A percentile compares a stretch with the other conserved stretches of the same genome.
These are phyloP conservation scores for Hyles vespertilio DNA, from an alignment of 1,140 invertebrate species.

Conservation along the genomic window DNA sequence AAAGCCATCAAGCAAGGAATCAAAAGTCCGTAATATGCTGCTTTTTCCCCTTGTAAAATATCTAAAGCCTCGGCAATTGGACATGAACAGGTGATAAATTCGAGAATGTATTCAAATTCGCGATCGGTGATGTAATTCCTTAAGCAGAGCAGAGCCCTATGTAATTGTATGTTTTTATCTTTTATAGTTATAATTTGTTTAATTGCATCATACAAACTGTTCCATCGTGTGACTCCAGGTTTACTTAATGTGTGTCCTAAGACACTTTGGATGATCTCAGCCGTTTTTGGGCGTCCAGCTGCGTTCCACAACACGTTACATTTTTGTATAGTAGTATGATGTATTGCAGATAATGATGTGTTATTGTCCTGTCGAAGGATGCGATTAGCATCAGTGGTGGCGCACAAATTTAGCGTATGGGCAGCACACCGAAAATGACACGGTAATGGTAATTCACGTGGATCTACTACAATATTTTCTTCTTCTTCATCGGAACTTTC, in stretches of 20 bases:
- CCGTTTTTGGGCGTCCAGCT: background rate
- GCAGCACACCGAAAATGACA: constrained; percentile 19
- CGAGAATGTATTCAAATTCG: too few relatives aligned
- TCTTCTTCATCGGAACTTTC: too few relatives aligned
- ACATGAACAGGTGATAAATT: too few relatives aligned
- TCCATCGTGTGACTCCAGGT: background rate
- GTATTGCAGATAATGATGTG: constrained; percentile 12
- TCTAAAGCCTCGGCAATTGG: too few relatives aligned
- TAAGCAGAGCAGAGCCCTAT: constrained; percentile 14
- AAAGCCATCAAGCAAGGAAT: constrained; percentile 21
- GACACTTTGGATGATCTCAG: constrained; percentile 22
- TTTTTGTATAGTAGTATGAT: constrained; percentile 19
- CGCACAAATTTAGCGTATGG: constrained; percentile 19
- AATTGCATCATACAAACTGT: background rate
- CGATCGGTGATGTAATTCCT: too few relatives aligned
- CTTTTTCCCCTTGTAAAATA: constrained; percentile 19
- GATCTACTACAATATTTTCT: background rate
- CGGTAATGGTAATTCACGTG: constrained; percentile 8
- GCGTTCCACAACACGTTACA: constrained; percentile 18
- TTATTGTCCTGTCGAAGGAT: constrained; percentile 11
- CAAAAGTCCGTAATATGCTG: constrained; percentile 18
- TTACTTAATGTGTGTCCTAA: constrained; percentile 9
- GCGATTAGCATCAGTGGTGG: constrained; percentile 18
- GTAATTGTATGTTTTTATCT: constrained; percentile 16
- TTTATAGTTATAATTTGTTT: constrained; percentile 15